phyloP scores from a whole-genome alignment of 2,797 vertebrate genomes.

The Parauchenoglanis ngamensis region DNA sequence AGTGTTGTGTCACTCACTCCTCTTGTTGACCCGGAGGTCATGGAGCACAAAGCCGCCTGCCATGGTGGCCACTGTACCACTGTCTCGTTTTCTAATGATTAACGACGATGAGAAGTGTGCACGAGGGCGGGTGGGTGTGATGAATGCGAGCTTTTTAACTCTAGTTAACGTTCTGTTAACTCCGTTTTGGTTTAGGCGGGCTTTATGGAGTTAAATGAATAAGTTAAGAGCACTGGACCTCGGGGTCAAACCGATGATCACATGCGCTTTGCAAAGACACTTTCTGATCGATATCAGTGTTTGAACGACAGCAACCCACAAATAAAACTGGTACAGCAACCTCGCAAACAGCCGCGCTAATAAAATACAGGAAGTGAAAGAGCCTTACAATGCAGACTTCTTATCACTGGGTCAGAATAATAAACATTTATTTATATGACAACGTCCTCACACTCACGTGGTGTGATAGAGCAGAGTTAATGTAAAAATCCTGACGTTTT shows the following conservation, averaged over 20 bases:
- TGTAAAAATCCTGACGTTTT: not conserved
- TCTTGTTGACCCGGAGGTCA: constrained; percentile 76
- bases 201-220: constrained; percentile 9
- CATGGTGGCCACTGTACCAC: constrained; percentile 75
- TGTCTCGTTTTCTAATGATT: constrained; percentile 76
- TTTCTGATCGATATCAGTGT: not conserved
- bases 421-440: not conserved
- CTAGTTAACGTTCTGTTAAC: constrained; percentile 20
- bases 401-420: not conserved
- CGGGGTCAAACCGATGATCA: not conserved
- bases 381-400: not conserved
- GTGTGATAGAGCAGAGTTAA: not conserved
- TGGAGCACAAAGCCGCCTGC: constrained; percentile 69
- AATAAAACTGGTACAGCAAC: not conserved
- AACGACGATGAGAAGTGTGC: constrained; percentile 64
- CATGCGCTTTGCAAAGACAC: not conserved
- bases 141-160: constrained; percentile 33
- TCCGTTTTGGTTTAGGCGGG: not conserved
- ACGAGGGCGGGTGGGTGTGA: constrained; percentile 15
- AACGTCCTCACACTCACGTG: not conserved
- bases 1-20: constrained; percentile 57
- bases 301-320: not conserved
- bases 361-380: not conserved
- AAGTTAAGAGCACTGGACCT: constrained; percentile 3
- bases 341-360: not conserved